Percentiles rank a stretch among this genome's conserved stretches.
These are phyloP conservation scores for Zaprionus africanus DNA, from an alignment of 1,140 invertebrate genomes.

Conservation along the genomic window DNA sequence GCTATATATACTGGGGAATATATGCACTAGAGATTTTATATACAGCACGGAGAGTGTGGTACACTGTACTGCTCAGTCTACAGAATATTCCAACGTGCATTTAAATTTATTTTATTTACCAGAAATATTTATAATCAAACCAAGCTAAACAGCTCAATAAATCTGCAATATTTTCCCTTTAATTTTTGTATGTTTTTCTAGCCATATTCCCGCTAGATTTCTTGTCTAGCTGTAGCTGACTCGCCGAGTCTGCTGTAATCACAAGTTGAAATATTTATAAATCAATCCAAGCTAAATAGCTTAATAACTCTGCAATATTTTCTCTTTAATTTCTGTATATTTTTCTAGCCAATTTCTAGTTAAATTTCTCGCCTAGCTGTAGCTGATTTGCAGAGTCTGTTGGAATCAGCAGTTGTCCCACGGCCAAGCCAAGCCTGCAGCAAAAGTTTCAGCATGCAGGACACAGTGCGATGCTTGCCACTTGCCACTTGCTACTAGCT, in stretches of 20 bases:
- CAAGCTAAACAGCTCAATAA: background rate
- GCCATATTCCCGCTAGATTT: background rate
- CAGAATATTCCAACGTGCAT: too few species aligned
- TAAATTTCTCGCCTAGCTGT: background rate
- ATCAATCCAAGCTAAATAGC: background rate
- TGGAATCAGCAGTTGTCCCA: constrained; percentile 20
- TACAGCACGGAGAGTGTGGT: too few species aligned
- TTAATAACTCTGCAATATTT: background rate
- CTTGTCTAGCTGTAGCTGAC: constrained; percentile 12
- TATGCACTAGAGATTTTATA: too few species aligned
- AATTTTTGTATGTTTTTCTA: background rate
- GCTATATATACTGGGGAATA: background rate
- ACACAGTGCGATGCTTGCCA: constrained; percentile 12
- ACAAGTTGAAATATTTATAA: constrained; percentile 6
- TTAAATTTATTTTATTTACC: background rate
- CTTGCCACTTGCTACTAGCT: constrained; percentile 9
- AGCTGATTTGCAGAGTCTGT: constrained; percentile 15
- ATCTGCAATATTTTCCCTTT: background rate
- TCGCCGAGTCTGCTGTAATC: constrained; percentile 5
- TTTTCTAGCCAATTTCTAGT: background rate
- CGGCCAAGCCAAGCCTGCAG: constrained; percentile 48
- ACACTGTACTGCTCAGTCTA: too few species aligned
- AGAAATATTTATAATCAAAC: background rate
- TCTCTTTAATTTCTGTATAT: background rate
- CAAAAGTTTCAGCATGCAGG: constrained; percentile 34